Evolutionary conservation across 1,140 invertebrate genomes (phyloP), one percentile per base, ranked within the genome.

Genomic region (Drosophila virilis): DNA sequence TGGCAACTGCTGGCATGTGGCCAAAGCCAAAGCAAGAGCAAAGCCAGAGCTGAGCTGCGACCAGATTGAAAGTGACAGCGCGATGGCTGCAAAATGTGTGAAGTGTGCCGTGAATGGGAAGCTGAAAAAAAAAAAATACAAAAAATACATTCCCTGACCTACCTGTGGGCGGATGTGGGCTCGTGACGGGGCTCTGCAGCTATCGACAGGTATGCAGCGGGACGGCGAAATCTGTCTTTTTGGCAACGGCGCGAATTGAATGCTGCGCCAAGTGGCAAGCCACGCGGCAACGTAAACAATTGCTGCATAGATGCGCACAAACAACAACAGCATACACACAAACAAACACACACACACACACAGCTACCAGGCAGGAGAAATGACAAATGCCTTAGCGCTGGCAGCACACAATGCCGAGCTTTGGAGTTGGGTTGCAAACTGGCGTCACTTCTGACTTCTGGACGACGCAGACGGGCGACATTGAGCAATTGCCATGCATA

Each of bases 401-500:
- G 68, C 60, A 51, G n/a, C 28, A 35, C 28, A 15, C 33, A 37
- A 38, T 10, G 46, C 15, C 22, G 9, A 33, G n/a, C 48, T n/a
- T 42, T 45, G 28, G 1, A 37, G 28, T 45, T 45, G 33, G 42
- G 17, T 50, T 35, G 37, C 17, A 57, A 32, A 52, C 35, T 48
- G 60, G 15, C 70, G 46, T 75, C 73, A 75, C 73, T 61, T 65
- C 48, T 69, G 59, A 50, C 71, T 61, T 22, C 13, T 32, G 59
- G 52, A 64, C 61, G 73, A 37, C 54, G 57, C 73, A 79, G 69
- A 78, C 74, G 67, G 22, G 48, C 72, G 82, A 86, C 82, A 82
- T 77, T 86, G 82, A 86, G 83, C 75, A 88, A 86, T 88, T 86
- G 82, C 83, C 43, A 54, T 70, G 78, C 83, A 86, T 86, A 86